phyloP scores from a whole-genome alignment of 2,113 vertebrate genomes.

The Oreocharis arfaki region DNA sequence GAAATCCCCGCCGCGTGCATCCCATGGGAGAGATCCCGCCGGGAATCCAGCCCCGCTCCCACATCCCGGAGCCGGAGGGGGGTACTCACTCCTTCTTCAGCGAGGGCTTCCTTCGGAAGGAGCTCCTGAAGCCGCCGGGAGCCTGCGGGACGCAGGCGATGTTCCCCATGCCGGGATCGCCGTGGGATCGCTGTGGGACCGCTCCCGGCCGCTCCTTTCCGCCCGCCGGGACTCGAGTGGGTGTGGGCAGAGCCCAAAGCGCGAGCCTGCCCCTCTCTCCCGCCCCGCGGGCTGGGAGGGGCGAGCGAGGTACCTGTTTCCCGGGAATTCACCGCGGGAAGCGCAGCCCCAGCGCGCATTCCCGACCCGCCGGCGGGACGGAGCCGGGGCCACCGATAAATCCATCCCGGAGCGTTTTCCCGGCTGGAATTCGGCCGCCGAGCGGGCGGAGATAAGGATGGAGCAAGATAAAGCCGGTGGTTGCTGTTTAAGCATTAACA shows the following conservation, averaged over 20 bases:
- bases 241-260: not conserved
- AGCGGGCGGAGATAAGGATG: not conserved
- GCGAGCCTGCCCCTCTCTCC: not conserved
- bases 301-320: not conserved
- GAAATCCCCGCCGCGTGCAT: not conserved
- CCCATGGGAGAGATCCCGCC: not conserved
- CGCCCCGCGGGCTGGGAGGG: not conserved
- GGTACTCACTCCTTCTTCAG: constrained; percentile 71
- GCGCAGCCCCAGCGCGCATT: fast-evolving
- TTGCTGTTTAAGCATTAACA: not conserved
- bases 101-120: constrained; percentile 74
- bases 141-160: constrained; percentile 71
- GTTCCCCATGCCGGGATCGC: constrained; percentile 69
- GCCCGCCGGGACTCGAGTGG: not conserved
- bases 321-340: not conserved
- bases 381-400: not conserved
- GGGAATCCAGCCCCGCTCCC: not conserved
- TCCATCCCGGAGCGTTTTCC: no score
- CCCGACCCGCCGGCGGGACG: fast-evolving
- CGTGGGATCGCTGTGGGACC: fast-evolving
- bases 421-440: fast-evolving
- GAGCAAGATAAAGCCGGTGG: not conserved
- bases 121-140: constrained; percentile 60
- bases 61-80: fast-evolving
- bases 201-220: not conserved